These are phyloP conservation scores for Cherax destructor DNA, from an alignment of 1,140 invertebrate species.

Conservation along the genomic window DNA sequence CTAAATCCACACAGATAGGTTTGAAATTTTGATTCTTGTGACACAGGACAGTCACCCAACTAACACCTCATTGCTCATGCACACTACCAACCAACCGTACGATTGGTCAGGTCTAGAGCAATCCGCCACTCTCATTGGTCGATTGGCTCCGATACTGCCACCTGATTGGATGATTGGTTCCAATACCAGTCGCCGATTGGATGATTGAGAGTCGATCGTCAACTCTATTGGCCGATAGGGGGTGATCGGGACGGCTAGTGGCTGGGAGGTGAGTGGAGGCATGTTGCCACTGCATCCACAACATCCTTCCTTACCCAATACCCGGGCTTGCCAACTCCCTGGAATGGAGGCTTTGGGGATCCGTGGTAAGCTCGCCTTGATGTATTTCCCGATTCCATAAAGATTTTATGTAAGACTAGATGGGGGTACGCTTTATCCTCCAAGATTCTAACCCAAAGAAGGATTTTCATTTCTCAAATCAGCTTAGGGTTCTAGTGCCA, in stretches of 20 bases:
- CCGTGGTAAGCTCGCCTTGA: conserved; percentile 54
- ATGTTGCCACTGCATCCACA: conserved; percentile 51
- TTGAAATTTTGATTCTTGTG: conserved; percentile 64
- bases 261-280: conserved; percentile 13
- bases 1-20: conserved; percentile 12
- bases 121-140: conserved; percentile 66
- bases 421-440: conserved; percentile 60
- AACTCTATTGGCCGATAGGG: conserved; percentile 63
- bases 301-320: conserved; percentile 58
- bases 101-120: conserved; percentile 64
- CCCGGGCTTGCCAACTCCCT: conserved; percentile 48
- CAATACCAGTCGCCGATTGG: conserved; percentile 65
- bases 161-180: conserved; percentile 68
- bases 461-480: conserved; percentile 67
- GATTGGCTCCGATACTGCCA: conserved; percentile 64
- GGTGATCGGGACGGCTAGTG: conserved; percentile 44
- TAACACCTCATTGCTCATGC: conserved; percentile 69
- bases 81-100: conserved; percentile 66
- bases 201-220: conserved; percentile 65
- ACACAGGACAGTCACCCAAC: conserved; percentile 64
- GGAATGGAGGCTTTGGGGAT: conserved; percentile 51
- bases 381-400: conserved; percentile 69
- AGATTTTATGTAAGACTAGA: conserved; percentile 68
- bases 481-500: conserved; percentile 25
- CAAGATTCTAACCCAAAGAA: conserved; percentile 63